Conservation (phyloP, 1,140 invertebrate species). For the Drosophila tristis region DNA sequence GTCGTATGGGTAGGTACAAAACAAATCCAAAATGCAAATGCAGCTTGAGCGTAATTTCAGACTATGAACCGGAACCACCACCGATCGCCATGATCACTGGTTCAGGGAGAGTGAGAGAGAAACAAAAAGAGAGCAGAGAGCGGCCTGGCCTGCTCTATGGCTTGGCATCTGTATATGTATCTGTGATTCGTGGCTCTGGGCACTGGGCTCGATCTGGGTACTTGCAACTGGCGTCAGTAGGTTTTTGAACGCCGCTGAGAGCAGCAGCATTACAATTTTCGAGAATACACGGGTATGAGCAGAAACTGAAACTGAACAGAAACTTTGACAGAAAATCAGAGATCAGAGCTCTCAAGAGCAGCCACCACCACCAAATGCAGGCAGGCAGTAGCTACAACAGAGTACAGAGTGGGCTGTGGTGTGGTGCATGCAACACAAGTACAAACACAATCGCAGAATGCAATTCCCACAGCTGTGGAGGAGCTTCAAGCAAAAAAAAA, state of each 20-base stretch:
- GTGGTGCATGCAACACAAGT: constrained; percentile 7
- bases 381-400: neutral
- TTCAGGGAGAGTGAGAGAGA: constrained; percentile 24
- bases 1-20: constrained; percentile 39
- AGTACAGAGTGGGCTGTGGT: constrained; percentile 2
- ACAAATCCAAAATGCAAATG: constrained; percentile 43
- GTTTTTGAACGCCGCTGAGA: constrained; percentile 80
- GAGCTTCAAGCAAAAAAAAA: too few species aligned
- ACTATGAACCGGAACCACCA: constrained; percentile 60
- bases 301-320: constrained; percentile 36
- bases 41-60: constrained; percentile 62
- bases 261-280: constrained; percentile 68
- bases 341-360: constrained; percentile 43
- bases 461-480: constrained; percentile 55
- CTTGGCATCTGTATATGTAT: neutral
- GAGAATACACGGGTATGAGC: constrained; percentile 63
- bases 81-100: constrained; percentile 50
- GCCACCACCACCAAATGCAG: constrained; percentile 5
- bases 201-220: constrained; percentile 4
- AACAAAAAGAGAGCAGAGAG: constrained; percentile 15
- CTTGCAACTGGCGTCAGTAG: constrained; percentile 53
- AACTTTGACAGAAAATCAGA: neutral
- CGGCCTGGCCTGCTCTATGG: neutral
- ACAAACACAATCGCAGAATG: constrained; percentile 30
- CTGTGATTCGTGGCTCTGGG: constrained; percentile 17